phyloP scores from a whole-genome alignment of 2,797 vertebrate species.

The Squalus acanthias region DNA sequence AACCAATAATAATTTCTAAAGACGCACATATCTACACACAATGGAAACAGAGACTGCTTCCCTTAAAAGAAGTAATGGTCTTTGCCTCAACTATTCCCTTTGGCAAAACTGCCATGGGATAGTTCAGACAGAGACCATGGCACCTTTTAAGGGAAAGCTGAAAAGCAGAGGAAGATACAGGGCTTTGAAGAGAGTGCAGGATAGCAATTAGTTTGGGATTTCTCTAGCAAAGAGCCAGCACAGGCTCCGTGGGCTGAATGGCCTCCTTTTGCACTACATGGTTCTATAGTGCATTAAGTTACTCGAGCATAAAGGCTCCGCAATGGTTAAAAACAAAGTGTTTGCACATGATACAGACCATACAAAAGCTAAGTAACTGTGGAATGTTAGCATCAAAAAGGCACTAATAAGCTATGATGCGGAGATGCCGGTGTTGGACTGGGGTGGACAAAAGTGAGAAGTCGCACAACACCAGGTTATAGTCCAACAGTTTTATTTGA shows the following conservation, averaged over 20 bases:
- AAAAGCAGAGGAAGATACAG: neutral
- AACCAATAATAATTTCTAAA: neutral
- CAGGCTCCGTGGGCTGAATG: neutral
- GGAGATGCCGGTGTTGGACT: too few relatives aligned
- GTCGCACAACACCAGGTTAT: too few relatives aligned
- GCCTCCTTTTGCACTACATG: neutral
- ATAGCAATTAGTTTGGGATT: neutral
- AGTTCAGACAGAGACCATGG: neutral
- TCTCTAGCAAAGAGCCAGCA: neutral
- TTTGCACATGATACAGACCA: neutral
- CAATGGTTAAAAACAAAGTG: neutral
- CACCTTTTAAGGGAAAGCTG: neutral
- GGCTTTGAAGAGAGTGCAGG: neutral
- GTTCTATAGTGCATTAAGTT: neutral
- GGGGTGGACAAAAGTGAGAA: too few relatives aligned
- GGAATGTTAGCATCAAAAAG: neutral
- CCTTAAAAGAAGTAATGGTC: neutral
- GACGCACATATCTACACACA: neutral
- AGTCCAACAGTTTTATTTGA: too few relatives aligned
- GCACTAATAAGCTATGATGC: neutral
- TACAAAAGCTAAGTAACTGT: neutral
- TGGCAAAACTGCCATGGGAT: neutral
- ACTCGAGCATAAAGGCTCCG: neutral
- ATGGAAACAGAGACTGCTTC: neutral
- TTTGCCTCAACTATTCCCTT: neutral